Percentiles rank a stretch among this genome's conserved stretches.
phyloP scores from a whole-genome alignment of 2,113 vertebrate genomes.

The Pao palembangensis region DNA sequence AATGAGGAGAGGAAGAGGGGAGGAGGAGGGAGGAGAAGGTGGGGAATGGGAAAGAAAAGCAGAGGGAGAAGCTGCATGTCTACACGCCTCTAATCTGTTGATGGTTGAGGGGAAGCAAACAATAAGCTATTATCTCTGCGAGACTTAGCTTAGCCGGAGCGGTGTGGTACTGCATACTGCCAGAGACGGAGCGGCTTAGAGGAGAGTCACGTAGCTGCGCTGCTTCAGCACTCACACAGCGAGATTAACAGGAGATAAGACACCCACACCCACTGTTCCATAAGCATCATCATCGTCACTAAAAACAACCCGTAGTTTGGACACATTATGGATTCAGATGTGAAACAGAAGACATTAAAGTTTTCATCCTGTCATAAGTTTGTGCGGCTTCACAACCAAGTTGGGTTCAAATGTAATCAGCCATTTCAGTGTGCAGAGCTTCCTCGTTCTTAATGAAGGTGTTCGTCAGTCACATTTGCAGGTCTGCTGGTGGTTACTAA shows the following conservation, averaged over 20 bases:
- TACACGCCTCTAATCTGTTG: slow-evolving; percentile 69
- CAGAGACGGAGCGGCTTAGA: slow-evolving; percentile 36
- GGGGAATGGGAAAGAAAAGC: slow-evolving; percentile 22
- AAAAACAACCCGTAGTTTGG: too few relatives aligned
- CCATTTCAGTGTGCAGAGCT: too few relatives aligned
- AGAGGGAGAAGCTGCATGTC: slow-evolving; percentile 51
- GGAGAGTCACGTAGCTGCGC: slow-evolving; percentile 27
- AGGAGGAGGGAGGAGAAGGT: slow-evolving; percentile 29
- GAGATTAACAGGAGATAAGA: slow-evolving; percentile 26
- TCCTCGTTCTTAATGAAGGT: too few relatives aligned
- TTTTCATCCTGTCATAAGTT: too few relatives aligned
- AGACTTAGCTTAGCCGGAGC: slow-evolving; percentile 55
- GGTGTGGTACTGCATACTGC: slow-evolving; percentile 38
- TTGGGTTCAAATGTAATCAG: too few relatives aligned
- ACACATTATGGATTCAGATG: neutral
- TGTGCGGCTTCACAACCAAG: too few relatives aligned
- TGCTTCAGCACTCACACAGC: slow-evolving; percentile 27
- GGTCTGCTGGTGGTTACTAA: too few relatives aligned
- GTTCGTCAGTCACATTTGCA: too few relatives aligned
- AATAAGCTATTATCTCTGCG: slow-evolving; percentile 64
- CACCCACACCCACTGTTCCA: slow-evolving; percentile 1
- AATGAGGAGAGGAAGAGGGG: slow-evolving; percentile 15
- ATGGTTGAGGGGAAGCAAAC: slow-evolving; percentile 68
- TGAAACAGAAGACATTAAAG: neutral
- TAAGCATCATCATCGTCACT: neutral